Evolutionary conservation across 2,797 vertebrate species (phyloP), one percentile per base, ranked within the genome.

Genomic region (Phaenicophaeus curvirostris): DNA sequence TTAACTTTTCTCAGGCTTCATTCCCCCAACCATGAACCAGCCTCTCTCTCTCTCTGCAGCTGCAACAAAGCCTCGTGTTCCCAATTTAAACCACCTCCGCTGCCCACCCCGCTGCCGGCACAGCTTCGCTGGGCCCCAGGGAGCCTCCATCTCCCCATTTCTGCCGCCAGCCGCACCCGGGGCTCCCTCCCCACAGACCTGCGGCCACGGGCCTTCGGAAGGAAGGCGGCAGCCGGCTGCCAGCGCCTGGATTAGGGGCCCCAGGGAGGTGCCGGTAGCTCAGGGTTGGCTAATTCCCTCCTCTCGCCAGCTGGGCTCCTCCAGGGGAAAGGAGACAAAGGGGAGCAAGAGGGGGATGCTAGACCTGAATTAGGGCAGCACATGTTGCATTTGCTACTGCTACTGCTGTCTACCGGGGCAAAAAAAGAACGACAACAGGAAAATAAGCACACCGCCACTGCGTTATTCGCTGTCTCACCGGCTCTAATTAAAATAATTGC

Each of bases 301-400:
- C 95, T 96, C 96, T 90, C 82, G 96, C 97, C 97, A 98, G 97
- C 97, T 97, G 97, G 97, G 97, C 91, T 98, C 96, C 82, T 71
- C 81, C 92, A 86, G 69, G 97, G 97, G 97, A 63, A 59, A 67
- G 23, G 85, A 97, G 95, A 97, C 97, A 97, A 97, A 96, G 96
- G 96, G 95, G 93, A 93, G 95, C 94, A 75, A 85, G 89, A 91
- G 87, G 89, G 91, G 93, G 96, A 90, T 94, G 86, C 85, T 51
- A 61, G 85, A 92, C 95, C 95, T 55, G 91, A 97, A 96, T 67
- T 93, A 85, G 94, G 95, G 94, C 85, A 90, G 93, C 94, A 96
- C 96, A 92, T 94, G 94, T 90, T 84, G 94, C 83, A 24, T 95
- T 91, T 41, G 86, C 87, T 87, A 44, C 84, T 2, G 28, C 93